Percentiles rank a stretch among this genome's conserved stretches.
Conservation (phyloP, 2,888 invertebrate species). For the Hemistola chrysoprasaria region DNA sequence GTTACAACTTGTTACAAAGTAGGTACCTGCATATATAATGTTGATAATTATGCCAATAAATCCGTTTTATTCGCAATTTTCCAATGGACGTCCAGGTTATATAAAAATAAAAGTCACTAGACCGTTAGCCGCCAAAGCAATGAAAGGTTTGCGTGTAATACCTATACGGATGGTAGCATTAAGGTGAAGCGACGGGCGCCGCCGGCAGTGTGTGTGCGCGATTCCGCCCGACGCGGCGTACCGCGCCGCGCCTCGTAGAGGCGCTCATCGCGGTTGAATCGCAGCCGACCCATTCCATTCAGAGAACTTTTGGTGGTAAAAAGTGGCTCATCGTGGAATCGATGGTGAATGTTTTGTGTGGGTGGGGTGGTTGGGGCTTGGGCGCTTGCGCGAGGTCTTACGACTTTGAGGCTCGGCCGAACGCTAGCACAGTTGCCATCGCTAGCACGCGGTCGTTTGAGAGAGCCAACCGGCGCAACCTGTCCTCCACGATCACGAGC, state of each 20-base stretch:
- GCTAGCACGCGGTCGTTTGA: background rate
- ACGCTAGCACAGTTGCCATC: constrained; percentile 24
- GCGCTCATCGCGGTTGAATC: constrained; percentile 17
- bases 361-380: constrained; percentile 33
- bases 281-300: constrained; percentile 43
- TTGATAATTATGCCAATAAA: too few species aligned
- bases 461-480: too few species aligned
- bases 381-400: constrained; percentile 52
- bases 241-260: constrained; percentile 8
- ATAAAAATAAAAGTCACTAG: too few species aligned
- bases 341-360: constrained; percentile 48
- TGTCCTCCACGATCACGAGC: too few species aligned
- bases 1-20: too few species aligned
- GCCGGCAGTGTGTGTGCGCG: constrained; percentile 9
- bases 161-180: background rate
- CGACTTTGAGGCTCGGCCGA: constrained; percentile 29
- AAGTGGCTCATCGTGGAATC: constrained; percentile 54
- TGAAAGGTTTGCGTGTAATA: background rate
- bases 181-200: background rate
- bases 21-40: too few species aligned
- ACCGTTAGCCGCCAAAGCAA: background rate
- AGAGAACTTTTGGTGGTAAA: constrained; percentile 48
- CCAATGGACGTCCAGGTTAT: too few species aligned
- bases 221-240: too few species aligned
- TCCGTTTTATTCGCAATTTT: too few species aligned